Percentiles rank a stretch among this genome's conserved stretches.
phyloP scores from a whole-genome alignment of 2,888 invertebrate species.

The Pogonocherus hispidulus region DNA sequence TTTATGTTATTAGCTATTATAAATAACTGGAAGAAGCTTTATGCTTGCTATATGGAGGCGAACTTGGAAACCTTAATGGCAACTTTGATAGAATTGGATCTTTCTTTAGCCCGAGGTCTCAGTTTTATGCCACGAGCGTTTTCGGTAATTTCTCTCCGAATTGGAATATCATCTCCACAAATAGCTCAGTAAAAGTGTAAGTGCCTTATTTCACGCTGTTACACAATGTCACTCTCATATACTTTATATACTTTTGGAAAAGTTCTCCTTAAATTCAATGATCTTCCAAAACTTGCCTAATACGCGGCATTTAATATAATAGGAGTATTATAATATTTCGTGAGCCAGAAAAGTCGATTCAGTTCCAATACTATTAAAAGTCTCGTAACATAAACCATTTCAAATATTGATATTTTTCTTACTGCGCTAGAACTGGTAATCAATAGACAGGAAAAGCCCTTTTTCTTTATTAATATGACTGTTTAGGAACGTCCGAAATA shows the following conservation, averaged over 20 bases:
- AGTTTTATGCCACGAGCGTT: slow-evolving; percentile 57
- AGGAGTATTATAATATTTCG: too few species aligned
- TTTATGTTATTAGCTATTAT: slow-evolving; percentile 41
- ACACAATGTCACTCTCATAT: slow-evolving; percentile 33
- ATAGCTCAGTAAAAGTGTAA: slow-evolving; percentile 60
- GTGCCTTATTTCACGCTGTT: slow-evolving; percentile 56
- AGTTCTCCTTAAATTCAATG: slow-evolving; percentile 9
- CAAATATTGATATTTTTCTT: too few species aligned
- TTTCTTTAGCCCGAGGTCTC: slow-evolving; percentile 46
- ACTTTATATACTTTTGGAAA: slow-evolving; percentile 15
- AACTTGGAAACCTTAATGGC: slow-evolving; percentile 40
- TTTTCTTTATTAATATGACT: too few species aligned
- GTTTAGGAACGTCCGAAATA: too few species aligned
- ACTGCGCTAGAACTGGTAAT: too few species aligned
- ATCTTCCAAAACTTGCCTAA: neutral
- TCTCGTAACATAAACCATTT: too few species aligned
- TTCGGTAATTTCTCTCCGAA: slow-evolving; percentile 59
- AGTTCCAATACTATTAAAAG: too few species aligned
- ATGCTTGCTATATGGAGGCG: slow-evolving; percentile 26
- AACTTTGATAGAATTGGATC: slow-evolving; percentile 49
- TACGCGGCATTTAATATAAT: too few species aligned
- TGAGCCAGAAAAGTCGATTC: too few species aligned
- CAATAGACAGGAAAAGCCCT: too few species aligned
- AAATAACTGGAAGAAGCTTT: slow-evolving; percentile 42
- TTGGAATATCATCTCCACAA: slow-evolving; percentile 58